Conservation (phyloP, 2,113 vertebrate species). For the Amphiprion percula region DNA sequence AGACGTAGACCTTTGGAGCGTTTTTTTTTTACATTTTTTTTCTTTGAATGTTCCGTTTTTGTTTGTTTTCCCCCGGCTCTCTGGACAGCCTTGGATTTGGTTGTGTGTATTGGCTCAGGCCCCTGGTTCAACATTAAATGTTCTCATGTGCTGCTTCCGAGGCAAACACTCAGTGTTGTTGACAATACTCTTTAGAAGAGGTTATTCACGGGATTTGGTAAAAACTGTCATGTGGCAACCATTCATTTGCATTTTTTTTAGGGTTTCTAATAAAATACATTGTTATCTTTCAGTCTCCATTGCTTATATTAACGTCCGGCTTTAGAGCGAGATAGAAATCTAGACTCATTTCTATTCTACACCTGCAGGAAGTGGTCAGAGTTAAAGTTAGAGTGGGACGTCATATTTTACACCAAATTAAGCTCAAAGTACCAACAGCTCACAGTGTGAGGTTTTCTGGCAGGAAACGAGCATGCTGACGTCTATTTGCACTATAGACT, state of each 20-base stretch:
- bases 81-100: constrained; percentile 40
- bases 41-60: constrained; percentile 42
- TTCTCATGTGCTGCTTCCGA: constrained; percentile 51
- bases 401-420: constrained; percentile 14
- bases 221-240: neutral
- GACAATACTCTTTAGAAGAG: constrained; percentile 2
- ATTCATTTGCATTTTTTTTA: neutral
- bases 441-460: neutral
- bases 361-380: constrained; percentile 45
- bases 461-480: constrained; percentile 24
- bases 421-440: neutral
- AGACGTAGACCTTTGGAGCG: constrained; percentile 23
- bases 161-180: neutral
- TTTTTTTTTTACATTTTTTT: constrained; percentile 14
- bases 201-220: neutral
- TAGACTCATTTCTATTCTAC: neutral
- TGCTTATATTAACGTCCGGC: neutral
- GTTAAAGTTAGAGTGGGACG: constrained; percentile 13
- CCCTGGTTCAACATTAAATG: constrained; percentile 39
- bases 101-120: constrained; percentile 69
- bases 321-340: neutral
- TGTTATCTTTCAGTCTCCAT: neutral
- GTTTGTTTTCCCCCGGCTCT: constrained; percentile 65
- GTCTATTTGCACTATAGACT: neutral
- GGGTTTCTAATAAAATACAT: neutral